Evolutionary conservation across 2,113 vertebrate genomes (phyloP).

Genomic region (Hystrix brachyura): DNA sequence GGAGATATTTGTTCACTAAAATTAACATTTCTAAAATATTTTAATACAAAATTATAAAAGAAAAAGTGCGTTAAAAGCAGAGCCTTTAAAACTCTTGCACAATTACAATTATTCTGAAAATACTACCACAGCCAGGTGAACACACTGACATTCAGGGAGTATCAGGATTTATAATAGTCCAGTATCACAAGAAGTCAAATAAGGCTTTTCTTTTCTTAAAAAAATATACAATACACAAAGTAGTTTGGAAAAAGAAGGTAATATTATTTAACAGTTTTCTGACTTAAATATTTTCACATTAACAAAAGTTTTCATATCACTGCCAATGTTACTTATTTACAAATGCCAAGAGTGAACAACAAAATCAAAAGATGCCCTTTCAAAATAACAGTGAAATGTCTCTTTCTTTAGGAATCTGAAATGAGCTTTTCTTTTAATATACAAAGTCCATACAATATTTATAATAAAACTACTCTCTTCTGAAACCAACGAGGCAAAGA

Average conservation of each 20-base stretch:
- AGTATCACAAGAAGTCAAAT: slow-evolving; percentile 66
- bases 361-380: slow-evolving; percentile 84
- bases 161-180: not conserved
- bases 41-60: slow-evolving; percentile 80
- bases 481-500: slow-evolving; percentile 68
- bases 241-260: slow-evolving; percentile 88
- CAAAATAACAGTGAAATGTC: slow-evolving; percentile 81
- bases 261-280: slow-evolving; percentile 90
- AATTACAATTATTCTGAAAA: slow-evolving; percentile 63
- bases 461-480: slow-evolving; percentile 79
- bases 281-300: slow-evolving; percentile 92
- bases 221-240: slow-evolving; percentile 86
- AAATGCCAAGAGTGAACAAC: slow-evolving; percentile 83
- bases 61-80: slow-evolving; percentile 82
- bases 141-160: slow-evolving; percentile 56
- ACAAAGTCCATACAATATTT: slow-evolving; percentile 85
- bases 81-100: slow-evolving; percentile 70
- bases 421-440: slow-evolving; percentile 78
- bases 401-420: slow-evolving; percentile 81
- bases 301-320: slow-evolving; percentile 89
- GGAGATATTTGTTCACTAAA: slow-evolving; percentile 68
- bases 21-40: slow-evolving; percentile 77
- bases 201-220: slow-evolving; percentile 80
- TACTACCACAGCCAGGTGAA: slow-evolving; percentile 43
- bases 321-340: slow-evolving; percentile 88